phyloP scores from a whole-genome alignment of 2,888 invertebrate genomes.

The Nesidiocoris tenuis region DNA sequence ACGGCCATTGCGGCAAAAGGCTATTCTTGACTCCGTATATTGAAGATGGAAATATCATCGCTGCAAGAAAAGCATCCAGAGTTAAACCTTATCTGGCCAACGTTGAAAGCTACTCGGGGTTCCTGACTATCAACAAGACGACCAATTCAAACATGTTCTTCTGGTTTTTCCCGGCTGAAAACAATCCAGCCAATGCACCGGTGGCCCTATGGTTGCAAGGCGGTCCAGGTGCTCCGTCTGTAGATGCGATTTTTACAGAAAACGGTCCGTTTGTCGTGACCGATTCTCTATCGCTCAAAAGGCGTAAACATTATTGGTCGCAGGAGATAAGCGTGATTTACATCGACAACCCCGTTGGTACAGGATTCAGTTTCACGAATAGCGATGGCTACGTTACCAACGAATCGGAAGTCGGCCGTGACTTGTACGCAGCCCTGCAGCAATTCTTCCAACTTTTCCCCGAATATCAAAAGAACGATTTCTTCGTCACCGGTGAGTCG shows the following conservation, averaged over 20 bases:
- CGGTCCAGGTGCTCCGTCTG: slow-evolving; percentile 77
- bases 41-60: slow-evolving; percentile 57
- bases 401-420: slow-evolving; percentile 75
- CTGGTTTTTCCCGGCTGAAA: slow-evolving; percentile 58
- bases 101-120: slow-evolving; percentile 61
- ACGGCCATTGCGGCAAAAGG: slow-evolving; percentile 55
- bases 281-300: slow-evolving; percentile 56
- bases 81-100: slow-evolving; percentile 43
- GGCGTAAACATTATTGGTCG: slow-evolving; percentile 77
- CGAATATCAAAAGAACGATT: slow-evolving; percentile 69
- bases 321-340: slow-evolving; percentile 77
- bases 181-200: slow-evolving; percentile 58
- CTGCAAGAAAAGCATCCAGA: slow-evolving; percentile 53
- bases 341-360: slow-evolving; percentile 90
- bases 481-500: slow-evolving; percentile 86
- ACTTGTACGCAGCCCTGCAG: slow-evolving; percentile 70
- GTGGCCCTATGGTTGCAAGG: slow-evolving; percentile 83
- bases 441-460: slow-evolving; percentile 85
- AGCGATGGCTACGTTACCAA: slow-evolving; percentile 75
- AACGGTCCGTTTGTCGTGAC: slow-evolving; percentile 68
- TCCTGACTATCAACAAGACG: slow-evolving; percentile 63
- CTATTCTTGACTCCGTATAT: slow-evolving; percentile 63
- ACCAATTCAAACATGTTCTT: slow-evolving; percentile 58
- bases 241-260: slow-evolving; percentile 79
- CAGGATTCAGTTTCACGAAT: slow-evolving; percentile 86